Base-by-base conservation (phyloP, 2,888 invertebrate genomes). In the Cantharis rufa region DNA sequence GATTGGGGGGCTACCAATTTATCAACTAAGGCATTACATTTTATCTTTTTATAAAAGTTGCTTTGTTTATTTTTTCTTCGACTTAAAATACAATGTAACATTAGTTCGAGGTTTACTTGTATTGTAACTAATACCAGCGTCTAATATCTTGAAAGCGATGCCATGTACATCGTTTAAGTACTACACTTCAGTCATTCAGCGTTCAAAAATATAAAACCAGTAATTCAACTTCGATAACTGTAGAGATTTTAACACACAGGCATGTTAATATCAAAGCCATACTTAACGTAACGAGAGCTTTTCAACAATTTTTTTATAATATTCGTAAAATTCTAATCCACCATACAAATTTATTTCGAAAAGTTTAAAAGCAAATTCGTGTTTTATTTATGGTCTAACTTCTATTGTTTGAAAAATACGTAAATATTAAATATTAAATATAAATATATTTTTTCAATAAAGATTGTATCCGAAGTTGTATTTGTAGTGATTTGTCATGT, bases 71-170 rank as follows among this genome's bases (percentile, higher is more conserved):
- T 48, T 48, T 48, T 48, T 48, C 32, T 28, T 11, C 7, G 48
- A 48, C 48, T 48, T 48, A 48, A 32, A 32, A 48, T 48, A 48
- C 48, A 66, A 24, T 66, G 24, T 21, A 66, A 24, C 16, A 66
- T 11, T 66, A 24, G 18, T 21, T 21, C n/a, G 64, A 66, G 64
- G 21, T 66, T 21, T 66, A 66, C 64, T 66, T 66, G 64, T 24
- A 66, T 66, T 66, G 64, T 66, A 66, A 66, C 64, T 21, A 66
- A 66, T 66, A 63, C 71, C 27, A 61, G 27, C 48, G 28, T 73
- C 69, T 61, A 69, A 73, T 73, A 69, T 62, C 69, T 48, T 73
- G 61, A 73, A 73, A 73, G 73, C 73, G 32, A 73, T 73, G 62
- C 62, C 73, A 62, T 69, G 73, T 73, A 73, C 68, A 62, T 69